Conservation (phyloP, 53 echinoderm and acorn worm species). For the Echinarachnius parma region DNA sequence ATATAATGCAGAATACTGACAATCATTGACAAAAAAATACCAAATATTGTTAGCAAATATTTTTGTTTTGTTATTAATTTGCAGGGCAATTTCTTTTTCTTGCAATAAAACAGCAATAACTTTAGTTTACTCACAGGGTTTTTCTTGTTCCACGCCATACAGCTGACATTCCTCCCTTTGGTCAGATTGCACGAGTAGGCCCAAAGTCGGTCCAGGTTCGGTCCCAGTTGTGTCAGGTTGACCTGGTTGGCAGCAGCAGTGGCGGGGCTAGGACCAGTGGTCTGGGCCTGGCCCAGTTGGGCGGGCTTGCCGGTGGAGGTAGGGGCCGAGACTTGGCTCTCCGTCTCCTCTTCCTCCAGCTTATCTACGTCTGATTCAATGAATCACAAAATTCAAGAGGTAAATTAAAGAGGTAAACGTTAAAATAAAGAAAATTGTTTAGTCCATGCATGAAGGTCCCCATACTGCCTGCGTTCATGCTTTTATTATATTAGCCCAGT, state of each 20-base stretch:
- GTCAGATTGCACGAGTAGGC: slow-evolving; percentile 88
- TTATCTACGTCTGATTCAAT: slow-evolving; percentile 43
- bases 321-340: slow-evolving; percentile 30
- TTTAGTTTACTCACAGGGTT: slow-evolving; percentile 55
- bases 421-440: too few species aligned
- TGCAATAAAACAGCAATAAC: too few species aligned
- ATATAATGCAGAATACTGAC: too few species aligned
- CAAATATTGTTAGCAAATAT: too few species aligned
- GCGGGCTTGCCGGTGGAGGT: not conserved
- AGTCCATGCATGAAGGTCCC: too few species aligned
- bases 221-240: slow-evolving; percentile 81
- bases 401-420: too few species aligned
- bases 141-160: slow-evolving; percentile 83
- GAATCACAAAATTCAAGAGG: not conserved
- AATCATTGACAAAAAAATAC: too few species aligned
- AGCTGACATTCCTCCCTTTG: slow-evolving; percentile 95
- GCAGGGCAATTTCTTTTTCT: too few species aligned
- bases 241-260: slow-evolving; percentile 42
- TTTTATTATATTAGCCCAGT: too few species aligned
- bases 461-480: too few species aligned
- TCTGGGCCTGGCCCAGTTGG: not conserved
- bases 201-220: slow-evolving; percentile 97
- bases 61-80: too few species aligned
- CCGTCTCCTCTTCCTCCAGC: slow-evolving; percentile 43
- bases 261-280: not conserved